These are phyloP conservation scores for Amblyopsis hoosieri DNA, from an alignment of 2,797 vertebrate species.

Conservation along the genomic window DNA sequence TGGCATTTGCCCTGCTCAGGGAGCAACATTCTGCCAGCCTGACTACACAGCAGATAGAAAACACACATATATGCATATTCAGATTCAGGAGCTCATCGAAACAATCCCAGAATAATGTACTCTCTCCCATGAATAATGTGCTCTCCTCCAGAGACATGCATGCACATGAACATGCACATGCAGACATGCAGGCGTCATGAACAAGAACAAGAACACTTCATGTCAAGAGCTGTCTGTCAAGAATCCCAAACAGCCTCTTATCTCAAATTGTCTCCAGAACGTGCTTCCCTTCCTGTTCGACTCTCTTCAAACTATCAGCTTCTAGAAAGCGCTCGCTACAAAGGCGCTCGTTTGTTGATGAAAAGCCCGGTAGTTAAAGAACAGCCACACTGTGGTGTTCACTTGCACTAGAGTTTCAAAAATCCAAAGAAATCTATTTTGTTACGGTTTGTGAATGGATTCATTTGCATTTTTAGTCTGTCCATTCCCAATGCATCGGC, in stretches of 20 bases:
- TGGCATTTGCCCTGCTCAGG: slow-evolving; percentile 17
- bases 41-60: slow-evolving; percentile 19
- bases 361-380: slow-evolving; percentile 10
- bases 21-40: slow-evolving; percentile 25
- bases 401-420: too few relatives aligned
- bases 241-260: slow-evolving; percentile 44
- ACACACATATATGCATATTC: slow-evolving; percentile 42
- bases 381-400: neutral
- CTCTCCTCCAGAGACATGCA: slow-evolving; percentile 7
- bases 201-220: slow-evolving; percentile 28
- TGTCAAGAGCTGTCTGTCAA: slow-evolving; percentile 27
- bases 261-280: slow-evolving; percentile 34
- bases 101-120: slow-evolving; percentile 35
- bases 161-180: slow-evolving; percentile 7
- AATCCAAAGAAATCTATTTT: too few relatives aligned
- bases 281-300: slow-evolving; percentile 20
- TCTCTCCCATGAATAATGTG: slow-evolving; percentile 10
- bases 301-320: slow-evolving; percentile 19
- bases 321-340: neutral
- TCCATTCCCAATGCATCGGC: too few relatives aligned
- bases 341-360: neutral
- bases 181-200: neutral
- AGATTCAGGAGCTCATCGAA: slow-evolving; percentile 44
- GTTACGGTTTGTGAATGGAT: too few relatives aligned
- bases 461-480: too few relatives aligned